Evolutionary conservation across 2,797 vertebrate species (phyloP).

Genomic region (Epinephelus coioides): DNA sequence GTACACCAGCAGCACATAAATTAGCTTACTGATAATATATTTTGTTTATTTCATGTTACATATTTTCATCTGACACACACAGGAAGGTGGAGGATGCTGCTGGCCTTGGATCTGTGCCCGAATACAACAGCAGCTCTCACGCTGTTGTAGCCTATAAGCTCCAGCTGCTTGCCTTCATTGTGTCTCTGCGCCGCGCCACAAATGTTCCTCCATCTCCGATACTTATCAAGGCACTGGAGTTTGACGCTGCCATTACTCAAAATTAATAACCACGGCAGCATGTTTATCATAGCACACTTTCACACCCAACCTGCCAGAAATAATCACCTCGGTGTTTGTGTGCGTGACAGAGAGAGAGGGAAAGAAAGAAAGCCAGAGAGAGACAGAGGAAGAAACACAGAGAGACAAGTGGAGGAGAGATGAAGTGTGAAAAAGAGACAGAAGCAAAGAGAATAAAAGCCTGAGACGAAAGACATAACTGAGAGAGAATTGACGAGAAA

Average conservation of each 20-base stretch:
- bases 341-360: slow-evolving; percentile 46
- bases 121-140: slow-evolving; percentile 54
- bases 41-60: slow-evolving; percentile 15
- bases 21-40: slow-evolving; percentile 5
- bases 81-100: slow-evolving; percentile 32
- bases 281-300: slow-evolving; percentile 90
- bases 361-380: slow-evolving; percentile 16
- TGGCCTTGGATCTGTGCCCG: slow-evolving; percentile 55
- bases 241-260: slow-evolving; percentile 87
- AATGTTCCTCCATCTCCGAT: slow-evolving; percentile 80
- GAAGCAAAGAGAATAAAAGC: slow-evolving; percentile 46
- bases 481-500: slow-evolving; percentile 50
- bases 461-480: slow-evolving; percentile 51
- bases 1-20: slow-evolving; percentile 3
- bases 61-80: slow-evolving; percentile 27
- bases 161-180: slow-evolving; percentile 78
- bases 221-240: slow-evolving; percentile 87
- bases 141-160: slow-evolving; percentile 65
- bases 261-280: slow-evolving; percentile 90
- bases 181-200: slow-evolving; percentile 67
- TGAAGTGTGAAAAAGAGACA: slow-evolving; percentile 61
- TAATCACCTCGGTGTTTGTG: slow-evolving; percentile 85
- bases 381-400: slow-evolving; percentile 44
- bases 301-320: slow-evolving; percentile 90
- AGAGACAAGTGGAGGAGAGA: slow-evolving; percentile 52